These are phyloP conservation scores for Leiothrix lutea DNA, from an alignment of 2,113 vertebrate genomes.

Conservation along the genomic window DNA sequence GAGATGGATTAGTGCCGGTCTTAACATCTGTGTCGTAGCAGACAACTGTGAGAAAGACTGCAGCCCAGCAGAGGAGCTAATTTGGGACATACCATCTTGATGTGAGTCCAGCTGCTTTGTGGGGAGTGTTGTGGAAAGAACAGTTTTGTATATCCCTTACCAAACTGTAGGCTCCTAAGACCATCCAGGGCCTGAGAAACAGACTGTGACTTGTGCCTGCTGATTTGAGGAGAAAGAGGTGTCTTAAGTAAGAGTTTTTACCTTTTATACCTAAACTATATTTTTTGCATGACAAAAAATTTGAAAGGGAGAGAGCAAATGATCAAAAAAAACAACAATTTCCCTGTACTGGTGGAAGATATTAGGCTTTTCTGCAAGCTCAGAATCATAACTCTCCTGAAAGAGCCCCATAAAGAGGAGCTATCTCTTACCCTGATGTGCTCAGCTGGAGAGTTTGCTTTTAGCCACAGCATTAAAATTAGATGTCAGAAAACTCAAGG, in stretches of 20 bases:
- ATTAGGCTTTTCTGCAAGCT: neutral
- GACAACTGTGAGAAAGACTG: neutral
- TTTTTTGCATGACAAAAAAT: neutral
- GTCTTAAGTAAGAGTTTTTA: neutral
- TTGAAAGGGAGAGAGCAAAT: neutral
- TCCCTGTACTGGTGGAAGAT: neutral
- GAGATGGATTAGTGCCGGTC: neutral
- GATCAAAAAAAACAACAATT: neutral
- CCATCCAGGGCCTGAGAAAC: neutral
- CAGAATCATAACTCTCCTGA: neutral
- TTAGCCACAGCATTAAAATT: constrained; percentile 20
- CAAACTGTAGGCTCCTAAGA: neutral
- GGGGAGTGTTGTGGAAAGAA: neutral
- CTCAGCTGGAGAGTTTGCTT: neutral
- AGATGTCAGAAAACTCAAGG: neutral
- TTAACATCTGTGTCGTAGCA: neutral
- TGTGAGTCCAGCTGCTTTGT: neutral
- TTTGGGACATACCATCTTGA: neutral
- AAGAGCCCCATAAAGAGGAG: neutral
- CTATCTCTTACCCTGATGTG: neutral
- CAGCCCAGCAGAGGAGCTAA: neutral
- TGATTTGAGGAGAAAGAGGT: neutral
- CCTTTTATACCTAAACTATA: neutral
- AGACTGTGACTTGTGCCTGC: neutral
- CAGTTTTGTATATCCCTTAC: neutral